phyloP scores from a whole-genome alignment of 2,113 vertebrate species.

The Agelaius phoeniceus region DNA sequence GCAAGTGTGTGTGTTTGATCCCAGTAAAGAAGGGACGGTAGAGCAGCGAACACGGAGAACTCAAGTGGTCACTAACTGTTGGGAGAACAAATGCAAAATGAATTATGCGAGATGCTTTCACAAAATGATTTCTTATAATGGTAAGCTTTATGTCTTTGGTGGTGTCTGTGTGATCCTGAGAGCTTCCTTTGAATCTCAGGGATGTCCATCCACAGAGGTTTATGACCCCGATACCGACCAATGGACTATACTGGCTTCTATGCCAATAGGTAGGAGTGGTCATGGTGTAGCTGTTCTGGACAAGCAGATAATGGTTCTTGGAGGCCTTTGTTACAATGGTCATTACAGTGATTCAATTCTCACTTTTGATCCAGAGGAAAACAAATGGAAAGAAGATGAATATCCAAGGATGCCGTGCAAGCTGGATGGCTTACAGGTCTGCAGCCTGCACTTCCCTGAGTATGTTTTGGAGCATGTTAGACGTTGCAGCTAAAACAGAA shows the following conservation, averaged over 20 bases:
- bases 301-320: constrained; percentile 98
- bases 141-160: constrained; percentile 98
- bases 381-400: constrained; percentile 99
- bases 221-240: constrained; percentile 95
- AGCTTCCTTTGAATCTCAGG: constrained; percentile 98
- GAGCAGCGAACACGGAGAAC: constrained; percentile 88
- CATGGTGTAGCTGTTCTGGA: constrained; percentile 97
- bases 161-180: constrained; percentile 97
- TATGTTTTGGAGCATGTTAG: constrained; percentile 95
- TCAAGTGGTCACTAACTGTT: constrained; percentile 91
- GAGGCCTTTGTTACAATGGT: constrained; percentile 97
- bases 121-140: constrained; percentile 98
- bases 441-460: constrained; percentile 97
- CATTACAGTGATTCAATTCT: constrained; percentile 99
- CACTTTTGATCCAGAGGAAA: constrained; percentile 97
- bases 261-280: constrained; percentile 98
- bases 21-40: constrained; percentile 88
- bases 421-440: constrained; percentile 97
- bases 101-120: constrained; percentile 99
- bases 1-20: constrained; percentile 97
- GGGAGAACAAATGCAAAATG: constrained; percentile 99
- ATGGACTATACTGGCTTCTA: constrained; percentile 98
- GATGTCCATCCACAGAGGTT: constrained; percentile 97
- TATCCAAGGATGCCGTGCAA: constrained; percentile 99
- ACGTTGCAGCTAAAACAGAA: constrained; percentile 86